Base-by-base conservation (phyloP, 2,888 invertebrate species). In the Acheta domesticus region DNA sequence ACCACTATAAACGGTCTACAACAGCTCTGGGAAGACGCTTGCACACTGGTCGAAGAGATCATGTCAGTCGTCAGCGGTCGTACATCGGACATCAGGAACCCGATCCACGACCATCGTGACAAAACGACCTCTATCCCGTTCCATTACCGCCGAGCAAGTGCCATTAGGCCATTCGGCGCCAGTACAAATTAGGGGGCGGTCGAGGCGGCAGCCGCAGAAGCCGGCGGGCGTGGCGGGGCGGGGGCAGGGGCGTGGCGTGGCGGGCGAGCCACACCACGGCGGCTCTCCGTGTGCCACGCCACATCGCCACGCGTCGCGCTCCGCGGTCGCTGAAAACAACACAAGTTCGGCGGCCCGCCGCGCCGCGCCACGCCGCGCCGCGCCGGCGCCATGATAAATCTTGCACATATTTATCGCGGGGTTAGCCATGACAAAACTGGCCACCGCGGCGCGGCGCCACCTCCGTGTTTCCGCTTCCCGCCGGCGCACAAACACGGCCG, bases 381-480 rank as follows among this genome's bases (percentile, higher is more conserved):
- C 4, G 62, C 16, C n/a, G 16, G 62, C 62, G 62, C 62, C 62
- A 62, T 62, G 62, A 62, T 62, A 62, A 62, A 62, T 62, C 62
- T 62, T 62, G 62, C 62, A 62, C 62, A 62, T 62, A 62, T 62
- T 62, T 62, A 62, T 62, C 62, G 62, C 62, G 62, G 62, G 62
- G 62, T 62, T 62, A 62, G 62, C 62, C 62, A 62, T 62, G 62
- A 62, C 62, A 62, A 62, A 62, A 62, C 62, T 62, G 62, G 62
- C 62, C 62, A 62, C 62, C 62, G 62, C 62, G 62, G 62, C 62
- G 62, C 62, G 62, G n/a, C 62, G 62, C 62, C 62, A 62, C 62
- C 62, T 62, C 62, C 62, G n/a, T 62, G 62, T 62, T 62, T 62
- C 62, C 62, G 62, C 62, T 62, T 62, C 8, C 62, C 62, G 8